phyloP scores from a whole-genome alignment of 1,140 invertebrate genomes.

The Teleogryllus occipitalis region DNA sequence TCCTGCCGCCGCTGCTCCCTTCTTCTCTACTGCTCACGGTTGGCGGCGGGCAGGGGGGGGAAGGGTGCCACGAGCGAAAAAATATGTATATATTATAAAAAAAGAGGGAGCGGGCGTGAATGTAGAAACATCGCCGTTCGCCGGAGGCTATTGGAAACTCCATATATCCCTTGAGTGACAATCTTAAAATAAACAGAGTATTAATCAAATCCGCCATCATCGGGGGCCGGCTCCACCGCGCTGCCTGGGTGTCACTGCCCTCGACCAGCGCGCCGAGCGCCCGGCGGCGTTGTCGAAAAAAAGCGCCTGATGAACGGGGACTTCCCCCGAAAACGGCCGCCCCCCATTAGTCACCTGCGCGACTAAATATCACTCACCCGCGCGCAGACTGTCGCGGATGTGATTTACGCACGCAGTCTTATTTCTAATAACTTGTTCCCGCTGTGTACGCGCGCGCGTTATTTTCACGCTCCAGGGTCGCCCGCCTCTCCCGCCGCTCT shows the following conservation, averaged over 20 bases:
- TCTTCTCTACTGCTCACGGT: neutral
- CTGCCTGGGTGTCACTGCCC: neutral
- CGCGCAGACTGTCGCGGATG: neutral
- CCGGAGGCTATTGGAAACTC: neutral
- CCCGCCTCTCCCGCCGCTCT: too few species aligned
- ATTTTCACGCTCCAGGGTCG: too few species aligned
- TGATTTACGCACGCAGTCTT: neutral
- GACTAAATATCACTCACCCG: neutral
- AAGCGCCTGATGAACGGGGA: neutral
- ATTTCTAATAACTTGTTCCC: neutral
- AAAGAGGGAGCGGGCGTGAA: neutral
- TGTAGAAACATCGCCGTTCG: neutral
- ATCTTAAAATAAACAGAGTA: constrained; percentile 6
- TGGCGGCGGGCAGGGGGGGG: too few species aligned
- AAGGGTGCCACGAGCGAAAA: neutral
- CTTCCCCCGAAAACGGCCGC: neutral
- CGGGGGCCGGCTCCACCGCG: too few species aligned
- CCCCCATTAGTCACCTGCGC: neutral
- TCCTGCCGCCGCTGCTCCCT: neutral
- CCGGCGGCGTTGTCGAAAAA: neutral
- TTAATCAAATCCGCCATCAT: neutral
- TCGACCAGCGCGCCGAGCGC: neutral
- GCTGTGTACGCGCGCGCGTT: neutral
- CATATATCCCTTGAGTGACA: neutral
- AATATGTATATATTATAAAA: neutral